Conservation (phyloP, 1,140 invertebrate genomes). For the Apis dorsata region DNA sequence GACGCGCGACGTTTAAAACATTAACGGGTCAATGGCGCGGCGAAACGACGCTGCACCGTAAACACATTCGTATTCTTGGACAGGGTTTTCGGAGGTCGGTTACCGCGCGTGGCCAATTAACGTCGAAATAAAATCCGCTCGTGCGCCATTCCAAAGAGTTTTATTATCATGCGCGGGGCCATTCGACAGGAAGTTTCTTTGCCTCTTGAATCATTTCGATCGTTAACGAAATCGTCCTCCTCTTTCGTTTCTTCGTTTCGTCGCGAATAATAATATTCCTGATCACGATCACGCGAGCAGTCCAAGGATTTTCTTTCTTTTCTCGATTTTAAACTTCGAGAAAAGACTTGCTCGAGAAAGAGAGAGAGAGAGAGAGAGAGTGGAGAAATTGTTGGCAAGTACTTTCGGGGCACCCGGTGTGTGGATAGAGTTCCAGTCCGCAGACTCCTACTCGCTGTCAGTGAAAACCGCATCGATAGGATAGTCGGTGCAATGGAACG, state of each 20-base stretch:
- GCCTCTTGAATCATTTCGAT: conserved; percentile 6
- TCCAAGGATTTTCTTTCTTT: too few relatives aligned
- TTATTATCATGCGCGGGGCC: conserved; percentile 34
- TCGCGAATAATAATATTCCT: neutral
- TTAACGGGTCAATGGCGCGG: conserved; percentile 65
- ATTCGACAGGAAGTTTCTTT: conserved; percentile 29
- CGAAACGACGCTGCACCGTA: conserved; percentile 58
- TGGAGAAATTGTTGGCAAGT: neutral
- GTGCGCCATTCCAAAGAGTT: conserved; percentile 12
- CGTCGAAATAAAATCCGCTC: conserved; percentile 57
- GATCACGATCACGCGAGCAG: too few relatives aligned
- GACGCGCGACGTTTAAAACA: conserved; percentile 36
- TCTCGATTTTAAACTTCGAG: too few relatives aligned
- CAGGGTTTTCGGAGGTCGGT: conserved; percentile 55
- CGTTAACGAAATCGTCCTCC: neutral
- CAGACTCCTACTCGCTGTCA: conserved; percentile 62
- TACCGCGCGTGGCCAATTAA: conserved; percentile 58
- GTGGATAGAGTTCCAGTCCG: conserved; percentile 40
- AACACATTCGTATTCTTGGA: conserved; percentile 67
- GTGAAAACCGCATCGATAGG: conserved; percentile 63
- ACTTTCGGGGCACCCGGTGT: conserved; percentile 39
- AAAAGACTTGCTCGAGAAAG: neutral
- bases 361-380: rapidly evolving
- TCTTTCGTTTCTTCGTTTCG: neutral
- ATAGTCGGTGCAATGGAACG: conserved; percentile 62